A percentile compares a stretch with the other conserved stretches of the same genome.
Conservation (phyloP, 92 coral and sea anemone genomes). For the Epizoanthus ramosus region DNA sequence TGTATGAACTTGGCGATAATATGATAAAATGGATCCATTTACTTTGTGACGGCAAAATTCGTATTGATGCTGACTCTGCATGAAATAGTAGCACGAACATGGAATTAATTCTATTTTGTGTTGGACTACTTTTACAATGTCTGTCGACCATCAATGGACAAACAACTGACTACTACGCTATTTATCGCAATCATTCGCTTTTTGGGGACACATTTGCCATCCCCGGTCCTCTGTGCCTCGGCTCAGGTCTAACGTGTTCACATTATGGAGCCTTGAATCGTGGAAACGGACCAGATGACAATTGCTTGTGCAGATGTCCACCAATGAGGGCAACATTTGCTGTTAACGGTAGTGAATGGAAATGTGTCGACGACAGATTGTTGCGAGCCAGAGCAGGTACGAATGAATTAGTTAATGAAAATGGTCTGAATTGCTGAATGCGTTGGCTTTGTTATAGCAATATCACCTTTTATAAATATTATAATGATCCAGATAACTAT, state of each 20-base stretch:
- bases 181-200: conserved; percentile 18
- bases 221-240: not conserved
- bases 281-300: not conserved
- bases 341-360: conserved; percentile 8
- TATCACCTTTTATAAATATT: not conserved
- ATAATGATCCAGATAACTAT: no score
- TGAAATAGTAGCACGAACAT: not conserved
- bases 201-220: conserved; percentile 25
- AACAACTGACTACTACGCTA: not conserved
- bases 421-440: not conserved
- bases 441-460: not conserved
- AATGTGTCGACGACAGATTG: conserved; percentile 31
- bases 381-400: conserved; percentile 10
- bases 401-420: not conserved
- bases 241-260: not conserved
- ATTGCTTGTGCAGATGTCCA: conserved; percentile 27
- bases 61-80: no score
- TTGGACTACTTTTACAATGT: not conserved
- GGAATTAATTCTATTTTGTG: not conserved
- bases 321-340: not conserved
- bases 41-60: no score
- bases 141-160: not conserved
- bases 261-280: conserved; percentile 2
- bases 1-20: no score
- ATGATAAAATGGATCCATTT: no score